Conservation (phyloP, 2,797 vertebrate species). For the Atherinosoma microstoma region DNA sequence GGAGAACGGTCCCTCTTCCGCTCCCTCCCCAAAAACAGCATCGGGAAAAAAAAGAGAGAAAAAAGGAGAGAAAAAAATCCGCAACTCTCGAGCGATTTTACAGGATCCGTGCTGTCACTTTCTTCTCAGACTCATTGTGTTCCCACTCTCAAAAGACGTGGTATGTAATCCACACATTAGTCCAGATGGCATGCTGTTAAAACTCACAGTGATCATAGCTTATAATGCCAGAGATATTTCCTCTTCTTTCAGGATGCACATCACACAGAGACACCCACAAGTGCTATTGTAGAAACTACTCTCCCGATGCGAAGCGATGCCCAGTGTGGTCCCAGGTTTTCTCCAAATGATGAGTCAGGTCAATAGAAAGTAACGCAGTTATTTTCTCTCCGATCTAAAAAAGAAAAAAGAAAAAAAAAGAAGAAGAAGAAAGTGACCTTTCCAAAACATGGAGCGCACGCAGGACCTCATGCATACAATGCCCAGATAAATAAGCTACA, state of each 20-base stretch:
- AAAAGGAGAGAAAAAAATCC: constrained; percentile 86
- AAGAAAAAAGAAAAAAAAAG: background rate
- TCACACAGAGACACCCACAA: constrained; percentile 64
- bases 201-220: constrained; percentile 56
- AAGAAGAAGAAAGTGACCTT: constrained; percentile 15
- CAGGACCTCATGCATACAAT: constrained; percentile 20
- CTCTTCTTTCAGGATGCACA: constrained; percentile 57
- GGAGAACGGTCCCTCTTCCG: constrained; percentile 64
- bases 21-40: constrained; percentile 70
- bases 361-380: background rate
- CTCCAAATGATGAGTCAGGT: constrained; percentile 32
- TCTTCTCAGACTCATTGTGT: constrained; percentile 68
- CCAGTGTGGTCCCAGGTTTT: constrained; percentile 39
- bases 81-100: constrained; percentile 87
- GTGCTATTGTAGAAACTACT: constrained; percentile 71
- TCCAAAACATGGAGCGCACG: constrained; percentile 10
- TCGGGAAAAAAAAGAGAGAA: constrained; percentile 65
- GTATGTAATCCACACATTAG: constrained; percentile 77
- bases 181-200: constrained; percentile 52
- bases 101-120: constrained; percentile 82
- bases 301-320: constrained; percentile 43
- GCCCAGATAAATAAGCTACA: constrained; percentile 45
- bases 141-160: constrained; percentile 69
- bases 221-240: constrained; percentile 60
- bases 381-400: constrained; percentile 23